Evolutionary conservation across 2,888 invertebrate genomes (phyloP), one percentile per base, ranked within the genome.

Genomic region (Flexamia atlantica): DNA sequence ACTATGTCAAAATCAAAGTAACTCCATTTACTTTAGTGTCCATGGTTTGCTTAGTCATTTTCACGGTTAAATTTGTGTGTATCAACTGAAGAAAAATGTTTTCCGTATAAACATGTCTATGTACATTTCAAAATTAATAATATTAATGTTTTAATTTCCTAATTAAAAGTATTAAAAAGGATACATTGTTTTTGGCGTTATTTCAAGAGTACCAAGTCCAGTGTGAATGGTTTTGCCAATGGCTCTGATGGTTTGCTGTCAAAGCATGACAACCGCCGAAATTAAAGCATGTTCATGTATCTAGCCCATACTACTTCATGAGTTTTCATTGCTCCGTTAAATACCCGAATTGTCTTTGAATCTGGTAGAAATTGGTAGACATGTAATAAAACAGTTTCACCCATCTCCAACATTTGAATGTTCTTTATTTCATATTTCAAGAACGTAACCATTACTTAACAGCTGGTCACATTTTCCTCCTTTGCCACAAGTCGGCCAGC

Each of bases 281-380:
- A 60, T 60, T 25, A 9, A 23, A 60, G 28, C 17, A 60, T 9
- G 28, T 28, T 60, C 23, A 25, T 7, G 14, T 60, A 23, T 20
- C 60, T 60, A 60, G 14, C 10, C 60, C 60, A 60, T 23, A 60
- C 60, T 60, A 60, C 60, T 23, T 60, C 25, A 14, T 60, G 60
- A 60, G 60, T 4, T 25, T 28, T 20, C 60, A 60, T 60, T 3
- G 20, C 23, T 28, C 60, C 60, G 9, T 60, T 60, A 20, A 60
- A 60, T 10, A 25, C 60, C 14, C 60, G 60, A 28, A 60, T 60
- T 10, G 60, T 60, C 28, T 60, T 60, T 20, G 5, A 25, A 60
- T 60, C 60, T 14, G 60, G 60, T 17, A 60, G 2, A 28, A 60
- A 60, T 28, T 60, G 60, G 60, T 60, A 20, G 25, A 60, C 23